These are phyloP conservation scores for Andrena cerasifolii DNA, from an alignment of 1,140 invertebrate species.

Conservation along the genomic window DNA sequence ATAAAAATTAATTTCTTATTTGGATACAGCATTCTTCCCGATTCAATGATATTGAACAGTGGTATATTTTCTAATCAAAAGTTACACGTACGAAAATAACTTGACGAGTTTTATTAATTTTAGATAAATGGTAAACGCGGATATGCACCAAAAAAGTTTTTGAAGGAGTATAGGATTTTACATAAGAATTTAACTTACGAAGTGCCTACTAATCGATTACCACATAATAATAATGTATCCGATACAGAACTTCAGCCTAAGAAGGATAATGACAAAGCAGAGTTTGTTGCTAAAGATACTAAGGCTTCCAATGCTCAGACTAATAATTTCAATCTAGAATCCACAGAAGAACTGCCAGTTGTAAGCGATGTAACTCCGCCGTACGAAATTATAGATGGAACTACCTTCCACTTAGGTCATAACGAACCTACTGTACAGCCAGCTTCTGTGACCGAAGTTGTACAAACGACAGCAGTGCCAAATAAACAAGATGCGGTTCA, in stretches of 20 bases:
- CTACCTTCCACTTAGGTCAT: constrained; percentile 70
- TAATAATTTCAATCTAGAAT: constrained; percentile 17
- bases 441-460: neutral
- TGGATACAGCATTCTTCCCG: too few species aligned
- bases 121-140: constrained; percentile 87
- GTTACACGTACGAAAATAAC: neutral
- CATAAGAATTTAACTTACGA: constrained; percentile 69
- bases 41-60: too few species aligned
- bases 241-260: constrained; percentile 13
- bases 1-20: neutral
- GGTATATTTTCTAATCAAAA: neutral
- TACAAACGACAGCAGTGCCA: constrained; percentile 24
- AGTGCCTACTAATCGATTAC: constrained; percentile 80
- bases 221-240: constrained; percentile 1
- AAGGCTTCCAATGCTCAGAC: neutral
- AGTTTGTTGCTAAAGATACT: constrained; percentile 7
- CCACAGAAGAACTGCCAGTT: constrained; percentile 17
- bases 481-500: constrained; percentile 12
- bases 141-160: constrained; percentile 85
- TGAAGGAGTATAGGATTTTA: constrained; percentile 82
- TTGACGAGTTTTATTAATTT: constrained; percentile 31
- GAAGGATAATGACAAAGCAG: constrained; percentile 5
- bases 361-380: constrained; percentile 63
- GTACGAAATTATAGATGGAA: constrained; percentile 81
- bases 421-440: constrained; percentile 7